Evolutionary conservation across 2,888 invertebrate species (phyloP).

Genomic region (Thecocarcelia acutangulata): DNA sequence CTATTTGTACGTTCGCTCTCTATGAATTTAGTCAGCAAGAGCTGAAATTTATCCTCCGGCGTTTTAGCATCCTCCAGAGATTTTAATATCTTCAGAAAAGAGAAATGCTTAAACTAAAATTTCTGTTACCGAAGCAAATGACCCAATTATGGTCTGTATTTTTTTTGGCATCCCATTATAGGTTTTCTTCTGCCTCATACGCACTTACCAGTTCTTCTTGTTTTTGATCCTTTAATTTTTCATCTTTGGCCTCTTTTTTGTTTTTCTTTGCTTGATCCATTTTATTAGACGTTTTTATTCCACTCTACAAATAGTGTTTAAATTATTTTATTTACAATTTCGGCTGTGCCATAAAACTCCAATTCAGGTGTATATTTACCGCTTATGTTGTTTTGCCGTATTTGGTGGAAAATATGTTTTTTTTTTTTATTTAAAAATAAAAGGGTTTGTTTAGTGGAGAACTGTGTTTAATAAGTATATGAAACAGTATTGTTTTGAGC

Average conservation of each 20-base stretch:
- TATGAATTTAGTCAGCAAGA: slow-evolving; percentile 84
- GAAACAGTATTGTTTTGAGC: background rate
- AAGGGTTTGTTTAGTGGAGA: slow-evolving; percentile 25
- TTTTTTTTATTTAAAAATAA: slow-evolving; percentile 52
- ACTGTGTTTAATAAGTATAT: slow-evolving; percentile 23
- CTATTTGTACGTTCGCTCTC: slow-evolving; percentile 88
- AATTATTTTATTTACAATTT: slow-evolving; percentile 27
- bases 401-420: slow-evolving; percentile 56
- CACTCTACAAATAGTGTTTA: slow-evolving; percentile 3
- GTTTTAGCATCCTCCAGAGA: slow-evolving; percentile 74
- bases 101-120: background rate
- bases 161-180: slow-evolving; percentile 28
- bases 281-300: slow-evolving; percentile 42
- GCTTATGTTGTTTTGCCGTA: slow-evolving; percentile 60
- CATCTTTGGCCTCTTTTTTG: slow-evolving; percentile 81
- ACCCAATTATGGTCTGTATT: slow-evolving; percentile 40
- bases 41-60: slow-evolving; percentile 75
- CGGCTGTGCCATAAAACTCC: slow-evolving; percentile 32
- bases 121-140: slow-evolving; percentile 20
- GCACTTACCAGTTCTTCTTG: slow-evolving; percentile 76
- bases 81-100: slow-evolving; percentile 71
- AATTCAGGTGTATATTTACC: slow-evolving; percentile 40
- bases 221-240: slow-evolving; percentile 81
- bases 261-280: slow-evolving; percentile 81
- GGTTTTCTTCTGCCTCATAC: slow-evolving; percentile 59